phyloP scores from a whole-genome alignment of 2,113 vertebrate species.

The Vicugna pacos region DNA sequence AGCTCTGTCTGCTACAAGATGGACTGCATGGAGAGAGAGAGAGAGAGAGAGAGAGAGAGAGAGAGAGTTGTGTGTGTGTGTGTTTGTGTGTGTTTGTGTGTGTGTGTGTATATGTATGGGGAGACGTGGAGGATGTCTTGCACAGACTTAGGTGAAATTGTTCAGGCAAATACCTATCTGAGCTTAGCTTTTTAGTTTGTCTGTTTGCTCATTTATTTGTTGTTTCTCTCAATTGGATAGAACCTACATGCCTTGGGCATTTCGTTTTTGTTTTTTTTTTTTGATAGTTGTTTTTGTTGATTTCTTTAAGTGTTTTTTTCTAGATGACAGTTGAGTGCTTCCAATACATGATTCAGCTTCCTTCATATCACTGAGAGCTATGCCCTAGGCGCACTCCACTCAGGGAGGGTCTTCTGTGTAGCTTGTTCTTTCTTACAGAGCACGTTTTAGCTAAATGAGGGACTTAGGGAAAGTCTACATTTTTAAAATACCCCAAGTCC shows the following conservation, averaged over 20 bases:
- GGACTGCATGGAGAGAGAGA: background rate
- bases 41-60: no score
- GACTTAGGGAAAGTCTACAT: background rate
- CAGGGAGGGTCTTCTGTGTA: background rate
- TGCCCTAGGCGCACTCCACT: background rate
- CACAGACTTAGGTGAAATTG: background rate
- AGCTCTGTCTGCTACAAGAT: background rate
- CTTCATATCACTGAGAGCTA: background rate
- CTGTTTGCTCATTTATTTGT: background rate
- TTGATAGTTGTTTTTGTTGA: background rate
- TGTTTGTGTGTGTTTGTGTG: no score
- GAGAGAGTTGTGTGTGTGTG: no score
- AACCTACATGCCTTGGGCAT: background rate
- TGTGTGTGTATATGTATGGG: background rate
- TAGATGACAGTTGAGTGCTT: background rate
- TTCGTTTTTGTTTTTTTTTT: background rate
- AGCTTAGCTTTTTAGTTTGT: background rate
- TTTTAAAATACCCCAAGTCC: background rate
- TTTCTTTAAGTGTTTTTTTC: slow-evolving; percentile 6
- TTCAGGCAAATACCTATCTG: background rate
- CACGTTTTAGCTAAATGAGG: background rate
- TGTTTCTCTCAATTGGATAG: background rate
- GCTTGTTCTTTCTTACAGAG: background rate
- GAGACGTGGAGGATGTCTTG: background rate
- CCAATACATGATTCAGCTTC: background rate